Evolutionary conservation across 2,113 vertebrate genomes (phyloP).

Genomic region (Ammospiza nelsoni): DNA sequence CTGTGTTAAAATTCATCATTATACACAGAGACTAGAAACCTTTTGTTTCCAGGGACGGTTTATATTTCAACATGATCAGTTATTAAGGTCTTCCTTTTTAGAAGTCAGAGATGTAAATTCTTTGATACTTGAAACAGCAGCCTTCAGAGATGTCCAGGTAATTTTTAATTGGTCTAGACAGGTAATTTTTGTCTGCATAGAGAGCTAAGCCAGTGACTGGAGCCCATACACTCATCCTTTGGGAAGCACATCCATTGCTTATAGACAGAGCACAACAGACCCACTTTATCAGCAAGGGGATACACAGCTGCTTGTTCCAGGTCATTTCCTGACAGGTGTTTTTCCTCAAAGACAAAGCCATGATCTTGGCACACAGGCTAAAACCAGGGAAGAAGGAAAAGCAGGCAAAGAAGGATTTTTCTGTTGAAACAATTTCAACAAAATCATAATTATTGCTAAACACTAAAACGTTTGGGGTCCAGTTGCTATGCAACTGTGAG

Average conservation of each 20-base stretch:
- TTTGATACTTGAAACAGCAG: neutral
- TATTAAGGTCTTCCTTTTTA: neutral
- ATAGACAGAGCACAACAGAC: neutral
- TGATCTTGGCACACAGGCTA: neutral
- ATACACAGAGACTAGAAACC: neutral
- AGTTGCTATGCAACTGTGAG: slow-evolving; percentile 3
- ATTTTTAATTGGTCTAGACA: neutral
- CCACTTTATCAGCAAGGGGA: neutral
- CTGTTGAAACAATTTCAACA: neutral
- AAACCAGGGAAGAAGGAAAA: neutral
- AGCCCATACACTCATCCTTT: neutral
- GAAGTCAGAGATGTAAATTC: neutral
- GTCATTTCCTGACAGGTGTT: neutral
- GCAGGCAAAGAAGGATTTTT: neutral
- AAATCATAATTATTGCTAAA: slow-evolving; percentile 28
- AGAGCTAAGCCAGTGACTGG: neutral
- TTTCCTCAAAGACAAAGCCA: neutral
- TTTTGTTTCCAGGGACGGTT: neutral
- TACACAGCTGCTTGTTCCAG: neutral
- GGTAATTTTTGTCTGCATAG: no score
- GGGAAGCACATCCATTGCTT: neutral
- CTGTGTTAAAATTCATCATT: neutral
- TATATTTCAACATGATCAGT: neutral
- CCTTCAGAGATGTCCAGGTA: neutral
- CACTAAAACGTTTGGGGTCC: neutral